phyloP scores from a whole-genome alignment of 2,113 vertebrate genomes.

The Cyanoliseus patagonus region DNA sequence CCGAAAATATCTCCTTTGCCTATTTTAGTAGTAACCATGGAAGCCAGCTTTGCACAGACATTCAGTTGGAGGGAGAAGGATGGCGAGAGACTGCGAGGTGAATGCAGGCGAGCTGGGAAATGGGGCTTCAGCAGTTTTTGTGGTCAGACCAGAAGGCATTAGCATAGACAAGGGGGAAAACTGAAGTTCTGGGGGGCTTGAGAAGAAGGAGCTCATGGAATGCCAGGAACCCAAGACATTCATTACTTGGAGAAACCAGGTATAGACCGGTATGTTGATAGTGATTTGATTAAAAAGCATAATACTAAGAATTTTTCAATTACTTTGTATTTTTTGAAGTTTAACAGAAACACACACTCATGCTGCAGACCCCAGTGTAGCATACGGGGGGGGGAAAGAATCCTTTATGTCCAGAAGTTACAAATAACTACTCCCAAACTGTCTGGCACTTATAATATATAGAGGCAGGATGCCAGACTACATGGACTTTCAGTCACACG shows the following conservation, averaged over 20 bases:
- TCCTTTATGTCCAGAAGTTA: background rate
- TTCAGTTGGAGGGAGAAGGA: background rate
- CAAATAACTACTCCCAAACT: background rate
- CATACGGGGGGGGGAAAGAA: background rate
- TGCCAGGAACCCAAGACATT: background rate
- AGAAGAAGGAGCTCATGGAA: background rate
- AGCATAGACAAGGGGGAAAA: background rate
- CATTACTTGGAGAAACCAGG: background rate
- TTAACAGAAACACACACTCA: background rate
- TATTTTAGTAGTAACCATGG: conserved; percentile 68
- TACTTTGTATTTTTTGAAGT: background rate
- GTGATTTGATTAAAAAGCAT: background rate
- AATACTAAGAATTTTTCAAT: background rate
- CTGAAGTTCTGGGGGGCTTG: background rate
- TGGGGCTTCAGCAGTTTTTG: background rate
- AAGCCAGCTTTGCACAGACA: conserved; percentile 29
- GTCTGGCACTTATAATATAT: background rate
- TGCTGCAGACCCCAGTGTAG: background rate
- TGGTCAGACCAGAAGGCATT: background rate
- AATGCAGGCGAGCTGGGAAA: background rate
- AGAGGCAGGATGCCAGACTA: background rate
- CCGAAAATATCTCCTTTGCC: conserved; percentile 58
- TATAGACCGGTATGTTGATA: background rate
- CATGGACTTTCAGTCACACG: background rate
- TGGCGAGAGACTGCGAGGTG: conserved; percentile 17